phyloP scores from a whole-genome alignment of 1,140 invertebrate species.

The Paralvinella palmiformis region DNA sequence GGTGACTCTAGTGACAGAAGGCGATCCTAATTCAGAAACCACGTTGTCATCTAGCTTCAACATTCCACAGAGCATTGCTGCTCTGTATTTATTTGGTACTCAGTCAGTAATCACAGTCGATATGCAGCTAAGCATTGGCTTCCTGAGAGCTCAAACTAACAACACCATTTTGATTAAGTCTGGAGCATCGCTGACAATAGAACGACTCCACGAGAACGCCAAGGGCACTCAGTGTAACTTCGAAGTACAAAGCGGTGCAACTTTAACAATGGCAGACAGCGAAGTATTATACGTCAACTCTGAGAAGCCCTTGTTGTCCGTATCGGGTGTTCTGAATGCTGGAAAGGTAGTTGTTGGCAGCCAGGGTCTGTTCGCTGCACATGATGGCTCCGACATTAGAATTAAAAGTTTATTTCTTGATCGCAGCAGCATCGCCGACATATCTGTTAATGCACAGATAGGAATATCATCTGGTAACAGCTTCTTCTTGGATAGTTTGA shows the following conservation, averaged over 20 bases:
- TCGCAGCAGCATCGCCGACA: neutral
- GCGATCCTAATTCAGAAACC: no score
- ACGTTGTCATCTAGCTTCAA: no score
- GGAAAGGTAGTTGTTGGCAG: slow-evolving; percentile 21
- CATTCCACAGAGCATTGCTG: no score
- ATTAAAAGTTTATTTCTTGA: neutral
- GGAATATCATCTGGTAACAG: neutral
- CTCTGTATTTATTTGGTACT: no score
- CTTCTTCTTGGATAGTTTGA: neutral
- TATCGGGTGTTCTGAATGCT: slow-evolving; percentile 20
- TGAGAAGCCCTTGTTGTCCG: slow-evolving; percentile 14
- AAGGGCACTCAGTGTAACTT: slow-evolving; percentile 18
- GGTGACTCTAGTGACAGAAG: no score
- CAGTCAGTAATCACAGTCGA: no score
- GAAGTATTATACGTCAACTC: slow-evolving; percentile 20
- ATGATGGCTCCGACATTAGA: neutral
- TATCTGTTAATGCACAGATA: neutral
- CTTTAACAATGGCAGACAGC: slow-evolving; percentile 9
- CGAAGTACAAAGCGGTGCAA: slow-evolving; percentile 5
- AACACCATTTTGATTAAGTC: no score
- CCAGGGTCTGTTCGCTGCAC: slow-evolving; percentile 21
- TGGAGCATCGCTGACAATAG: no score
- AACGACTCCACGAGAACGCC: no score
- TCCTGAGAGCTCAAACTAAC: no score
- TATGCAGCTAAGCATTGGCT: no score